Conservation (phyloP, 2,113 vertebrate species). For the Dryoscopus gambensis region DNA sequence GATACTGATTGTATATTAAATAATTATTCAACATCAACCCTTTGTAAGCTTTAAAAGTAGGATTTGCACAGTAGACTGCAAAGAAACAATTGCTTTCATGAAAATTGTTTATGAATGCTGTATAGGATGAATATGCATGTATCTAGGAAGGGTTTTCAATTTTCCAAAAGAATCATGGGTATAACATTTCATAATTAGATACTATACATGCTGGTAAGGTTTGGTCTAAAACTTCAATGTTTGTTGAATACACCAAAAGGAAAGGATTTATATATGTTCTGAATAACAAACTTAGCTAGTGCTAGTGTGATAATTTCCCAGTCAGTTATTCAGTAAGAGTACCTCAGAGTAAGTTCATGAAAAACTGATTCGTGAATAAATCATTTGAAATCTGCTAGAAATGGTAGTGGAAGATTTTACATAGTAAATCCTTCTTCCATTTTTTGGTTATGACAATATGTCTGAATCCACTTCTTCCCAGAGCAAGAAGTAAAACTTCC, state of each 20-base stretch:
- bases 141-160: background rate
- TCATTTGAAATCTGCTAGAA: background rate
- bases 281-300: background rate
- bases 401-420: background rate
- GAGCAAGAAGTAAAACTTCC: background rate
- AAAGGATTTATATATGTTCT: background rate
- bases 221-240: background rate
- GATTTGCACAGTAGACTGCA: background rate
- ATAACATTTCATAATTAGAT: background rate
- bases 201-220: background rate
- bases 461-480: background rate
- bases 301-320: background rate
- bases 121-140: background rate
- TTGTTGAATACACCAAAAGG: background rate
- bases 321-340: background rate
- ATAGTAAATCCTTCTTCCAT: background rate
- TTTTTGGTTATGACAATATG: background rate
- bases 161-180: background rate
- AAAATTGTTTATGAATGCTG: background rate
- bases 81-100: background rate
- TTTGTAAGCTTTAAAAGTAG: background rate
- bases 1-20: background rate
- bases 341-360: background rate
- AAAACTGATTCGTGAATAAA: background rate
- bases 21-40: background rate